phyloP scores from a whole-genome alignment of 2,113 vertebrate species.

The Clarias batrachus region DNA sequence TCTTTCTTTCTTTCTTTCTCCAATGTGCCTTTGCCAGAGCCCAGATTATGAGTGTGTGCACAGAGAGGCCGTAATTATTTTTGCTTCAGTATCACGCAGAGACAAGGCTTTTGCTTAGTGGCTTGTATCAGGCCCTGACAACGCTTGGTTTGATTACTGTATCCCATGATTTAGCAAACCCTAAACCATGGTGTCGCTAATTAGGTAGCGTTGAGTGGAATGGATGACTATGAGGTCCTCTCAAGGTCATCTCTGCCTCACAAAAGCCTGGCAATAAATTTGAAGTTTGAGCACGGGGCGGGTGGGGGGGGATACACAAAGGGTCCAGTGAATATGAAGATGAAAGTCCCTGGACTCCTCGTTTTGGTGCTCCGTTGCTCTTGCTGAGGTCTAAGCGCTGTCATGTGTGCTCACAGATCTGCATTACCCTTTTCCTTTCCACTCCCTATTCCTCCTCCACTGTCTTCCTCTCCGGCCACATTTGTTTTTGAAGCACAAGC shows the following conservation, averaged over 20 bases:
- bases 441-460: conserved; percentile 13
- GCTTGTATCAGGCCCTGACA: conserved; percentile 68
- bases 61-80: conserved; percentile 59
- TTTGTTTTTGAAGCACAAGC: conserved; percentile 36
- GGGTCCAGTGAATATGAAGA: conserved; percentile 52
- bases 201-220: conserved; percentile 67
- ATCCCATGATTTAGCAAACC: conserved; percentile 66
- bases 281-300: conserved; percentile 49
- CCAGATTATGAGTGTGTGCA: conserved; percentile 44
- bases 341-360: conserved; percentile 58
- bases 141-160: conserved; percentile 66
- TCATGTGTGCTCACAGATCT: conserved; percentile 54
- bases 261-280: conserved; percentile 56
- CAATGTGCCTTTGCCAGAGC: conserved; percentile 22
- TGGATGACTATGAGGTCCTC: conserved; percentile 64
- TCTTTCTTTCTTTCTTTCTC: conserved; percentile 15
- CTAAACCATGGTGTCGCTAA: conserved; percentile 67
- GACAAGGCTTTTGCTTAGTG: conserved; percentile 61
- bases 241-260: conserved; percentile 64
- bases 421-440: conserved; percentile 51
- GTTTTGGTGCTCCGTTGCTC: conserved; percentile 41
- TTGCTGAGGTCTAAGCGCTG: conserved; percentile 49
- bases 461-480: background rate
- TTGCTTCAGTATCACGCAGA: conserved; percentile 45
- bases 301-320: conserved; percentile 8